Evolutionary conservation across 1,140 invertebrate species (phyloP), one percentile per base, ranked within the genome.

Genomic region (Lepidurus packardi): DNA sequence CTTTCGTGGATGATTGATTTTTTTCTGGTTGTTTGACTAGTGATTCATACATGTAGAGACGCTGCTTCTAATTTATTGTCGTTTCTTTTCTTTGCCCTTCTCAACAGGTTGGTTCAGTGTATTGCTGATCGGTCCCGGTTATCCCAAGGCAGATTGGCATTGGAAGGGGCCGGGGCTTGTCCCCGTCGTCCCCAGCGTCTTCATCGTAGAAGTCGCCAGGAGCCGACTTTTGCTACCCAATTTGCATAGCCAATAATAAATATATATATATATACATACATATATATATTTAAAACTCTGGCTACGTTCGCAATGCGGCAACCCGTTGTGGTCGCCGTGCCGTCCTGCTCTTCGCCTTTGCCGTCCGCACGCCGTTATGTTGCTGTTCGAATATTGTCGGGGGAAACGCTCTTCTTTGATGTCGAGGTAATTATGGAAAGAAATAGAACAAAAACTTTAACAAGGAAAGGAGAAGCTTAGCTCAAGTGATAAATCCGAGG

Each of bases 351-450:
- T 42, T 42, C 65, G 41, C 78, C 53, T 7, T 45, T 80, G 34
- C 79, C 80, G 75, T 78, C 81, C 65, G 77, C 78, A 41, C 73
- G 79, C 24, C 86, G 88, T 81, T 89, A 89, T 84, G 86, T 89
- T 83, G 88, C 88, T 81, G 87, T 90, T 81, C 88, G 89, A 83
- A 86, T 88, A 81, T 86, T 89, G 79, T 87, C 87, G 75, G 87
- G 87, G 85, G 86, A 90, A 83, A 89, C 88, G 73, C 86, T 91
- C 82, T 89, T 89, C 83, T 90, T 90, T 84, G 85, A 90, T 81
- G 89, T 90, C 78, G 88, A 89, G 84, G 88, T 89, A 84, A 84
- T 84, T 80, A 13, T 4, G 43, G 16, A 74, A 74, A 5, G 43
- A 74, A 74, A 74, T n/a, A 2, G 34, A 34, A 34, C 2, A 34